Base-by-base conservation (phyloP, 2,888 invertebrate genomes). In the Harpalus rufipes region DNA sequence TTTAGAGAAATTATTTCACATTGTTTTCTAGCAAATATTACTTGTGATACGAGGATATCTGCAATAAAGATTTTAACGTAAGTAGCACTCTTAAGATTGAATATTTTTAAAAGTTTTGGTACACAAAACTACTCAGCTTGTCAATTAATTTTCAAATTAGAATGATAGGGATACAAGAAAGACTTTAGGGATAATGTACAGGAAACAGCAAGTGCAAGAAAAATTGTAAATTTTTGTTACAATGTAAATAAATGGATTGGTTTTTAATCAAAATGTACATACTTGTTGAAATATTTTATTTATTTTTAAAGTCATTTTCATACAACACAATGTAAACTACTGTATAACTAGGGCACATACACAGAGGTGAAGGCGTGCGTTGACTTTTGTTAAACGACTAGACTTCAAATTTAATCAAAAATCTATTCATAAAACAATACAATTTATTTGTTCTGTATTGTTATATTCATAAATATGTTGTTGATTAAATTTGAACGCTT, bases 141-240 rank as follows among this genome's bases (percentile, higher is more conserved):
- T 84, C 76, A 84, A 84, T 84, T 84, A 84, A 82, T 82, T 76
- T 81, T 81, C 81, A 81, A 81, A 61, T 81, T 72, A 81, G 51
- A 51, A 39, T 25, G 51, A 58, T 44, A 51, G 72, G 56, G 21
- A 68, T 81, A 18, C 44, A 76, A 21, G 56, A 76, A 76, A 76
- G 76, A 76, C 76, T 76, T 76, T 76, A 51, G 51, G 25, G 16
- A 65, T 18, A 18, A 61, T 41, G 81, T 81, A 81, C 81, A 81
- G 44, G 18, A 65, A 65, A 76, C 51, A 51, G 76, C 56, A 76
- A 51, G 21, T 56, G 39, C 56, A 59, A 32, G 72, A 56, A 25
- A 76, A 79, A 14, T 79, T 79, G 79, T 32, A 79, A 79, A 79
- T 32, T 79, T 59, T 59, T 79, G 79, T 79, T 79, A 79, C 76